Evolutionary conservation across 2,888 invertebrate genomes (phyloP).

Genomic region (Hipparchia sbordonii): DNA sequence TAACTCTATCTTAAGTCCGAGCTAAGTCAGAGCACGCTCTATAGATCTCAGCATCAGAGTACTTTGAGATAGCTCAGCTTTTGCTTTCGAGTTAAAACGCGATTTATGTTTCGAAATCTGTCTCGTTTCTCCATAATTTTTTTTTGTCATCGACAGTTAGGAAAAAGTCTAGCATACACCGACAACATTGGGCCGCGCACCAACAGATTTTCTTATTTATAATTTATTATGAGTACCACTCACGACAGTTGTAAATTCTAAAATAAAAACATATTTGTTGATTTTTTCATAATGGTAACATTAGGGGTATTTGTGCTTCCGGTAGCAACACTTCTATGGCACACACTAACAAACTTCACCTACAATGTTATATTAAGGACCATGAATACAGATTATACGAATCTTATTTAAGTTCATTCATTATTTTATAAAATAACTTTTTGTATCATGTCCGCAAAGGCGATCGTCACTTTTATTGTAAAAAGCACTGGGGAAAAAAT

Average conservation of each 20-base stretch:
- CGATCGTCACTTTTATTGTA: slow-evolving; percentile 14
- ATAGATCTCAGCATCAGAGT: too few relatives aligned
- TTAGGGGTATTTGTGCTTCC: slow-evolving; percentile 68
- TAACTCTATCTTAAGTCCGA: too few relatives aligned
- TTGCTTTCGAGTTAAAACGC: too few relatives aligned
- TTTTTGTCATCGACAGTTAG: too few relatives aligned
- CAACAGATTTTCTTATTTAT: neutral
- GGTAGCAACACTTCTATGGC: slow-evolving; percentile 80
- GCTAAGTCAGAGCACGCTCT: too few relatives aligned
- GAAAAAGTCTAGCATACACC: neutral
- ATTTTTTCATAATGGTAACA: slow-evolving; percentile 74
- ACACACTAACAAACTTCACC: slow-evolving; percentile 64
- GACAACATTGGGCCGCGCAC: neutral
- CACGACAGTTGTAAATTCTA: neutral
- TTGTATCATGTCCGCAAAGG: slow-evolving; percentile 45
- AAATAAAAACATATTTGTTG: slow-evolving; percentile 41
- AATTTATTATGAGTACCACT: slow-evolving; percentile 1
- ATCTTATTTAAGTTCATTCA: neutral
- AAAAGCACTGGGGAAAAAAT: neutral
- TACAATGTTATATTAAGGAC: slow-evolving; percentile 79
- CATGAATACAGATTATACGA: slow-evolving; percentile 47
- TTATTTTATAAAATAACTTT: slow-evolving; percentile 5
- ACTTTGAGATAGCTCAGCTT: too few relatives aligned
- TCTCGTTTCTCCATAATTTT: too few relatives aligned
- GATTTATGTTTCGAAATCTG: too few relatives aligned